These are phyloP conservation scores for Corythucha ciliata DNA, from an alignment of 2,888 invertebrate genomes.

Conservation along the genomic window DNA sequence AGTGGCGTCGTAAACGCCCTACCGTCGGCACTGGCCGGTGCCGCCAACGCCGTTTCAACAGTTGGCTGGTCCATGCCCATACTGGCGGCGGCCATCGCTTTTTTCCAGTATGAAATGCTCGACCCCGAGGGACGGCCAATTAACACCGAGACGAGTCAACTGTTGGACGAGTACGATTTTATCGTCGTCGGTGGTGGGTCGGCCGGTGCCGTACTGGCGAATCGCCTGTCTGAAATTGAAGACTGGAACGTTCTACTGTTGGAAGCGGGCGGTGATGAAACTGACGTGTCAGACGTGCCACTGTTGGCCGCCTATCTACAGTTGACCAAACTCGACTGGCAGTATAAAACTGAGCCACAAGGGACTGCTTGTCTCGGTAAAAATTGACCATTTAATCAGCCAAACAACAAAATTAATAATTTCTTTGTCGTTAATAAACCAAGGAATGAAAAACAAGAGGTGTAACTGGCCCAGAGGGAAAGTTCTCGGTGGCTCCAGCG, in stretches of 20 bases:
- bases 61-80: constrained; percentile 75
- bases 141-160: constrained; percentile 47
- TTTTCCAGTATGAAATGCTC: constrained; percentile 74
- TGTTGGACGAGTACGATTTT: constrained; percentile 68
- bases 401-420: background rate
- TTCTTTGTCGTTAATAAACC: background rate
- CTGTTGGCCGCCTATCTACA: constrained; percentile 79
- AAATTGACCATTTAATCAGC: constrained; percentile 15
- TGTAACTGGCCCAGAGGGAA: constrained; percentile 91
- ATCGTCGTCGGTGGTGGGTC: constrained; percentile 80
- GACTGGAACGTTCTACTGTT: constrained; percentile 70
- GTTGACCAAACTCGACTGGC: constrained; percentile 80
- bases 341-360: constrained; percentile 84
- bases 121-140: constrained; percentile 73
- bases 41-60: constrained; percentile 58
- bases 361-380: constrained; percentile 70
- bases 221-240: constrained; percentile 65
- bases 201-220: constrained; percentile 80
- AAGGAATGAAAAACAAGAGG: constrained; percentile 72
- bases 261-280: constrained; percentile 85
- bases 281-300: constrained; percentile 82
- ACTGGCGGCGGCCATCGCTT: constrained; percentile 73
- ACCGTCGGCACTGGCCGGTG: constrained; percentile 54
- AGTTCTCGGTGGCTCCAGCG: constrained; percentile 80
- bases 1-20: constrained; percentile 36